These are phyloP conservation scores for Gorsachius goisagi DNA, from an alignment of 2,113 vertebrate genomes.

Conservation along the genomic window DNA sequence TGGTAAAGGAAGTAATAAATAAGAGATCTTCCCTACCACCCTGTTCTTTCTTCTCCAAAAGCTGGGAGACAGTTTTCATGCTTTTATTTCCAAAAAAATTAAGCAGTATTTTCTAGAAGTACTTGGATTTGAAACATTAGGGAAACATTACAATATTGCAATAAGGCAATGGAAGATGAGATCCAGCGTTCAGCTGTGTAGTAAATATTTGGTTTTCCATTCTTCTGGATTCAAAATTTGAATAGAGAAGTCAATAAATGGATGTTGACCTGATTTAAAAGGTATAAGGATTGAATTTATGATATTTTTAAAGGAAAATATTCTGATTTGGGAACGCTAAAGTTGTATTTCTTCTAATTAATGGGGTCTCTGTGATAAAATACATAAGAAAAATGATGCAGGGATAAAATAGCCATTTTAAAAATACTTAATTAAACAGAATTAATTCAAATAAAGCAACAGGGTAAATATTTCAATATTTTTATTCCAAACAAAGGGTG, in stretches of 20 bases:
- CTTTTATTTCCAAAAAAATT: not conserved
- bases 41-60: not conserved
- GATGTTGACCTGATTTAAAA: not conserved
- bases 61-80: not conserved
- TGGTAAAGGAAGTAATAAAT: not conserved
- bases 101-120: not conserved
- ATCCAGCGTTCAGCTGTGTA: not conserved
- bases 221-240: not conserved
- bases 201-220: not conserved
- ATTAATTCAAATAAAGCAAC: not conserved
- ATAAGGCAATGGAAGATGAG: not conserved
- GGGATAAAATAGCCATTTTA: not conserved
- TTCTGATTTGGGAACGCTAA: not conserved
- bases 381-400: not conserved
- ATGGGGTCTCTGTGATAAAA: not conserved
- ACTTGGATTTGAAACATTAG: accelerated
- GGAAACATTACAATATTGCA: not conserved
- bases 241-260: not conserved
- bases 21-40: not conserved
- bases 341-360: not conserved
- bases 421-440: not conserved
- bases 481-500: not conserved
- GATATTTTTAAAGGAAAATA: not conserved
- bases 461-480: not conserved
- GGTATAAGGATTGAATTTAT: not conserved